Conservation (phyloP, 2,113 vertebrate genomes). For the Corythornis vintsioides region DNA sequence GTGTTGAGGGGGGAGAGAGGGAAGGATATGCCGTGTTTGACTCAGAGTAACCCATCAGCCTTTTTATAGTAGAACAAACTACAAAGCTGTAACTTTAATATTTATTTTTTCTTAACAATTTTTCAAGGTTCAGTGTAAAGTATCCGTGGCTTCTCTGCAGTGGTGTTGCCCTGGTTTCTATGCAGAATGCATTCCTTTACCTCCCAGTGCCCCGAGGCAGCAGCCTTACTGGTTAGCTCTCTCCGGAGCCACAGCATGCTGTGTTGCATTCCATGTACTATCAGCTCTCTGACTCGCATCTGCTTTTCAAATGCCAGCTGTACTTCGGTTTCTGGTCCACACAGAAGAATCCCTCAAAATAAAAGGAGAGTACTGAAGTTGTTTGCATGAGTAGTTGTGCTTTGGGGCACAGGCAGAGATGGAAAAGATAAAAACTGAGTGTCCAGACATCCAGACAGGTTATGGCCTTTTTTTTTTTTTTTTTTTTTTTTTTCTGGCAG, state of each 20-base stretch:
- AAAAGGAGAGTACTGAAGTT: background rate
- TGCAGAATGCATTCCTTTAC: slow-evolving; percentile 20
- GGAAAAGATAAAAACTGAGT: background rate
- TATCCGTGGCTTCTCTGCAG: background rate
- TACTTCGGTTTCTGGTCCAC: background rate
- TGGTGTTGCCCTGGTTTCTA: slow-evolving; percentile 38
- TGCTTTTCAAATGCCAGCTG: background rate
- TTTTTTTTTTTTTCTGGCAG: background rate
- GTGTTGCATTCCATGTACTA: background rate
- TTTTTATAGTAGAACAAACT: background rate
- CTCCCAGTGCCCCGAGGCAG: background rate
- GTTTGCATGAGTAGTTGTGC: background rate
- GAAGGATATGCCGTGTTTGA: slow-evolving; percentile 6
- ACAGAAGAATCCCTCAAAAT: background rate
- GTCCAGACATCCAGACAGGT: slow-evolving; percentile 4
- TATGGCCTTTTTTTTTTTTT: background rate
- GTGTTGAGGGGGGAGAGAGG: slow-evolving; percentile 23
- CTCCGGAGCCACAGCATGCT: background rate
- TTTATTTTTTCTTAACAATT: background rate
- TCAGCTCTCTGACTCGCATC: background rate
- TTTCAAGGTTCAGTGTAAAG: background rate
- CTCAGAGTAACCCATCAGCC: background rate
- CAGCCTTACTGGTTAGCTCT: background rate
- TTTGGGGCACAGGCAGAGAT: background rate
- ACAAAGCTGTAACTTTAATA: background rate